Base-by-base conservation (phyloP, 2,888 invertebrate genomes). In the Dermolepida albohirtum region DNA sequence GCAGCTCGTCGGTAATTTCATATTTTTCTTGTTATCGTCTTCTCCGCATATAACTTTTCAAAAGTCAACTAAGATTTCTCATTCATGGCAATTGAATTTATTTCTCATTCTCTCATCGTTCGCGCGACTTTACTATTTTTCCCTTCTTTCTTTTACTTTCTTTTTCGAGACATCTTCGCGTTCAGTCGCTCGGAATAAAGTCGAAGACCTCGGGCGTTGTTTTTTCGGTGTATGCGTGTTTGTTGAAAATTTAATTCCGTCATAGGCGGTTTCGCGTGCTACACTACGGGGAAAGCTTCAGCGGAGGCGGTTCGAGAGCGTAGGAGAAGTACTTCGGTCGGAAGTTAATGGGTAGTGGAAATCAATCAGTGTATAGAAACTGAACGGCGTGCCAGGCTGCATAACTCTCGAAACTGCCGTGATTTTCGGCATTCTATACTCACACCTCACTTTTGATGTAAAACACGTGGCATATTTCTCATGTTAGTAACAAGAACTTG, bases 41-140 rank as follows among this genome's bases (percentile, higher is more conserved):
- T 5, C 17, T 10, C 29, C 54, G 22, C 54, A 54, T 17, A 54
- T 54, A 54, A 54, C 41, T 54, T 40, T 40, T 17, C 17, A 40
- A 41, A 54, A 52, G 34, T 29, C 34, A 27, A 52, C 51, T 52
- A 52, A 40, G 40, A 54, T 54, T 41, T 39, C 54, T 40, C 40
- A 54, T 54, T 54, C 54, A 34, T 27, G 14, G 52, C 39, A 52
- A 52, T 52, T 52, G 52, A 34, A 52, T 52, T 52, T 52, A 52
- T 39, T 52, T 52, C 54, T 17, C 54, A 54, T 54, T 54, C 40
- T 10, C 40, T 40, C 54, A 10, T 17, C 11, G 17, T 40, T 40
- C 29, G 17, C 29, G 17, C 16, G 14, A 17, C 40, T 54, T 14
- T 40, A 17, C 39, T 40, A 39, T 22, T 50, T 50, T n/a, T 22